phyloP scores from a whole-genome alignment of 2,113 vertebrate species.

The Neolamprologus devosi region DNA sequence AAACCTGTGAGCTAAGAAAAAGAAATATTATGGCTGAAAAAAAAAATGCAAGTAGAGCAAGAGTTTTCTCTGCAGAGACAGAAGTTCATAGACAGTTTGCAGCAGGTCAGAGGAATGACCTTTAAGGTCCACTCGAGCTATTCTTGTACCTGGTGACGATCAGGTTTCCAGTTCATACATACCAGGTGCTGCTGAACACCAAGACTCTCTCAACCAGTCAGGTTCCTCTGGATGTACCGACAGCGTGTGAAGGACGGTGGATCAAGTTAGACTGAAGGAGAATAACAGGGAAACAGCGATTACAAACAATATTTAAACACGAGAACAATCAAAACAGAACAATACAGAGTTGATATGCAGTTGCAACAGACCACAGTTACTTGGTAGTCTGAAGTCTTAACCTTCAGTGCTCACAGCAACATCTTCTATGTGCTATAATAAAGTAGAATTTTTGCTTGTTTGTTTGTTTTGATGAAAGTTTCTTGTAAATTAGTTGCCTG shows the following conservation, averaged over 20 bases:
- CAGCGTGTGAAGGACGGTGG: neutral
- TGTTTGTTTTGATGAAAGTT: neutral
- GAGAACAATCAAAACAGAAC: neutral
- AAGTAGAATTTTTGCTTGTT: neutral
- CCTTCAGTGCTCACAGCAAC: neutral
- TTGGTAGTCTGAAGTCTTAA: neutral
- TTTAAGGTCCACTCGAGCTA: constrained; percentile 28
- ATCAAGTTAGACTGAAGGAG: neutral
- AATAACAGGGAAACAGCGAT: neutral
- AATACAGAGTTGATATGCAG: neutral
- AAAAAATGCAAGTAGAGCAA: neutral
- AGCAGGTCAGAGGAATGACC: constrained; percentile 20
- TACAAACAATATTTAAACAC: neutral
- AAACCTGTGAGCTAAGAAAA: neutral
- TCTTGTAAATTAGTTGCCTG: neutral
- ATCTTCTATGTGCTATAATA: neutral
- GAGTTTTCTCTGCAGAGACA: neutral
- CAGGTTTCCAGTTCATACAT: constrained; percentile 49
- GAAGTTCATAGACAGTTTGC: constrained; percentile 15
- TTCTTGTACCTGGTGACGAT: constrained; percentile 63
- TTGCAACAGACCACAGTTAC: neutral
- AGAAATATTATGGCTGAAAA: neutral
- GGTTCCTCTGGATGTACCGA: neutral
- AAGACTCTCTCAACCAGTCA: neutral
- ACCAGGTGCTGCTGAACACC: constrained; percentile 25